These are phyloP conservation scores for Podarcis muralis DNA, from an alignment of 2,113 vertebrate species.

Conservation along the genomic window DNA sequence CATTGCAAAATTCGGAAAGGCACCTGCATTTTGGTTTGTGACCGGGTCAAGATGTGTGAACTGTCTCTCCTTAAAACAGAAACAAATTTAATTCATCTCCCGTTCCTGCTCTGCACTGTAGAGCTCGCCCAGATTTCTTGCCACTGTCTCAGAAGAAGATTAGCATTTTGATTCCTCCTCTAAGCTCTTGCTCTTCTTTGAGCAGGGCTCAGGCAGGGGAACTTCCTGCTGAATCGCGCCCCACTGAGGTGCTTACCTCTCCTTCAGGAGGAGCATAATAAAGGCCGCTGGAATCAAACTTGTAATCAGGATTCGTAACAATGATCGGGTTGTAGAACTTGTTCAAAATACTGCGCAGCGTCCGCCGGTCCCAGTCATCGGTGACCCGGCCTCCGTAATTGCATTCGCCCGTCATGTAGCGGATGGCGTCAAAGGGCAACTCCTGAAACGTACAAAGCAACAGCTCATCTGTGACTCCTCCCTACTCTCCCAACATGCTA, in stretches of 20 bases:
- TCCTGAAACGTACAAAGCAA: constrained; percentile 65
- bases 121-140: not conserved
- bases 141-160: not conserved
- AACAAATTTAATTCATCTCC: no score
- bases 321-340: constrained; percentile 80
- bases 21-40: no score
- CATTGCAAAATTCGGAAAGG: no score
- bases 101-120: not conserved
- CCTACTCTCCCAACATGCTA: not conserved
- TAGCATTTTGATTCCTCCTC: not conserved
- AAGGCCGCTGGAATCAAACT: constrained; percentile 84
- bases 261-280: constrained; percentile 81
- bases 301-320: constrained; percentile 72
- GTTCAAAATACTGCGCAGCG: constrained; percentile 80
- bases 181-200: not conserved
- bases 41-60: no score
- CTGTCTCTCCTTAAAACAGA: no score
- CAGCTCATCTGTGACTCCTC: not conserved
- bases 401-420: constrained; percentile 87
- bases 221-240: no score
- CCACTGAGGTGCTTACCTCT: constrained; percentile 68
- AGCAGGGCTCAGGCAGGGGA: not conserved
- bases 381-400: constrained; percentile 88
- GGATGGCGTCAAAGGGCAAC: constrained; percentile 83
- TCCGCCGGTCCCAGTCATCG: constrained; percentile 86